A percentile compares a stretch with the other conserved stretches of the same genome.
These are phyloP conservation scores for Xiphophorus couchianus DNA, from an alignment of 2,113 vertebrate species.

Conservation along the genomic window DNA sequence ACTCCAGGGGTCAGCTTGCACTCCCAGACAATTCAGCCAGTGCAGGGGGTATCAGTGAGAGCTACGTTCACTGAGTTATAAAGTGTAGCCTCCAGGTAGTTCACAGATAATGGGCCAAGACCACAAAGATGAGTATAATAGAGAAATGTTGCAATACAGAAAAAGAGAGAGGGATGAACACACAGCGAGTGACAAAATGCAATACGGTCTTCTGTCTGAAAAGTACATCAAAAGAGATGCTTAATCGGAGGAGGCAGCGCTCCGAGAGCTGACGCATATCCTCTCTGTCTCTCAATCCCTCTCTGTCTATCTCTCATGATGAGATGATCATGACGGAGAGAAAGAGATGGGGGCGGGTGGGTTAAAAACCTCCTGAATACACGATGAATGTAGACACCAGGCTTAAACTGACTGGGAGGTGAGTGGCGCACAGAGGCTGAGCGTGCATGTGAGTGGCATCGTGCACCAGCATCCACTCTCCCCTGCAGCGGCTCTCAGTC, in stretches of 20 bases:
- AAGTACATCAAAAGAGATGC: constrained; percentile 65
- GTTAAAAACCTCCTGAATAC: constrained; percentile 88
- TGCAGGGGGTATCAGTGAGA: constrained; percentile 6
- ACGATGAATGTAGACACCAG: constrained; percentile 83
- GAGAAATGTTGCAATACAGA: constrained; percentile 5
- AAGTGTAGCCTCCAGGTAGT: constrained; percentile 55
- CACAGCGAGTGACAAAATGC: constrained; percentile 54
- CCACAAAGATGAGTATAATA: constrained; percentile 43
- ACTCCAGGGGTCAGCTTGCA: not conserved
- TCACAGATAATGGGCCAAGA: constrained; percentile 45
- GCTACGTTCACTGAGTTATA: constrained; percentile 38
- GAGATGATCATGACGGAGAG: constrained; percentile 59
- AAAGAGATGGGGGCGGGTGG: constrained; percentile 45
- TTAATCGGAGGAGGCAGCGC: constrained; percentile 55
- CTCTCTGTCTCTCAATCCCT: constrained; percentile 47
- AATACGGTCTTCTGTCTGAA: constrained; percentile 56
- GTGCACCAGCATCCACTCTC: constrained; percentile 83
- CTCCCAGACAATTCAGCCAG: constrained; percentile 2
- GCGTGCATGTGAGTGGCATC: constrained; percentile 76
- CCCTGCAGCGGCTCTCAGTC: constrained; percentile 68
- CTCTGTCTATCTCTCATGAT: constrained; percentile 55
- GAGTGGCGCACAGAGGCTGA: constrained; percentile 57
- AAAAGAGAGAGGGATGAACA: constrained; percentile 52
- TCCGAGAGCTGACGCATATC: constrained; percentile 43
- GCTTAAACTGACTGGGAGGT: constrained; percentile 77